Conservation (phyloP, 2,797 vertebrate species). For the Hypotaenidia okinawae region DNA sequence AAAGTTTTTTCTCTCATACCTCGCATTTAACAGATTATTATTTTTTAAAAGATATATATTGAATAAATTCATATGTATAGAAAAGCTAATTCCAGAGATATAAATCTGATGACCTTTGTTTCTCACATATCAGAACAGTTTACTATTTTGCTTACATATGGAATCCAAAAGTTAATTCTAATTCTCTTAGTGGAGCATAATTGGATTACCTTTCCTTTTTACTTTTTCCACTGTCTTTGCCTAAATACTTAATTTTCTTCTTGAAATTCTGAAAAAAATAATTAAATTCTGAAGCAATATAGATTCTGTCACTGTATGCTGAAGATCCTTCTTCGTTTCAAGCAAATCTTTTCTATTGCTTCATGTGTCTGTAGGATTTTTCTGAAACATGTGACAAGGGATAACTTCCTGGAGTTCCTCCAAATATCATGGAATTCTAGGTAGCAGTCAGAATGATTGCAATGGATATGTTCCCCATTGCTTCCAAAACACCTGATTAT, state of each 20-base stretch:
- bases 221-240: fast-evolving
- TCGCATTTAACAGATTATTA: background rate
- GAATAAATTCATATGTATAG: background rate
- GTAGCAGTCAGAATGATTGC: background rate
- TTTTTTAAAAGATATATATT: background rate
- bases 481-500: background rate
- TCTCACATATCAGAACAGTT: background rate
- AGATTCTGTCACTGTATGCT: background rate
- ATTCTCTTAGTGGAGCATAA: background rate
- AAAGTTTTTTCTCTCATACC: background rate
- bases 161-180: background rate
- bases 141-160: background rate
- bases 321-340: background rate
- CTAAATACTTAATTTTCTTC: background rate
- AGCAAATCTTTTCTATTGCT: background rate
- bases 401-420: background rate
- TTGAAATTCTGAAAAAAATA: background rate
- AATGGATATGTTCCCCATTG: background rate
- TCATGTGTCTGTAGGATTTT: background rate
- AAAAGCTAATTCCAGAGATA: background rate
- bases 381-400: background rate
- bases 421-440: background rate
- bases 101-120: background rate
- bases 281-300: background rate
- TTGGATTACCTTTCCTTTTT: background rate